Evolutionary conservation across 1,140 invertebrate species (phyloP).

Genomic region (Calliphora vicina): DNA sequence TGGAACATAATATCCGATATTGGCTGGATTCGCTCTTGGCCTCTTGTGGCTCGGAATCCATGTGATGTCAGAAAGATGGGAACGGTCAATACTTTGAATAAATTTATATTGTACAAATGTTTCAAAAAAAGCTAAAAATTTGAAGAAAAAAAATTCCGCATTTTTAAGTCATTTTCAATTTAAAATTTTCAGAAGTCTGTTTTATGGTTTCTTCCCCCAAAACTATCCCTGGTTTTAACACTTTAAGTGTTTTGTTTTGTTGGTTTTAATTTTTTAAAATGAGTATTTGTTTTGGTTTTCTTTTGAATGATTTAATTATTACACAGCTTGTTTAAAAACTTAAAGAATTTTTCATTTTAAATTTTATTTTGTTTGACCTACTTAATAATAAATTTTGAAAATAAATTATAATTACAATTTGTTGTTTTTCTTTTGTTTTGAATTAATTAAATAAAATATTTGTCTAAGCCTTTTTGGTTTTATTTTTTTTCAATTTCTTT

Average conservation of each 20-base stretch:
- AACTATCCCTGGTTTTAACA: background rate
- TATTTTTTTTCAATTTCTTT: background rate
- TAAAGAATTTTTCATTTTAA: background rate
- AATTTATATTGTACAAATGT: no score
- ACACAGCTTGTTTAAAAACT: constrained; percentile 14
- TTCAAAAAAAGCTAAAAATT: no score
- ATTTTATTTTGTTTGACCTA: background rate
- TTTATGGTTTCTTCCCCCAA: background rate
- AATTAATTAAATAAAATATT: background rate
- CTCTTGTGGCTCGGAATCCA: no score
- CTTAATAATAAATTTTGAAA: constrained; percentile 11
- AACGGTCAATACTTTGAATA: no score
- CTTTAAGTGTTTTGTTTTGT: background rate
- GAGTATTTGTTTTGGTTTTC: background rate
- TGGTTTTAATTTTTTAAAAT: background rate
- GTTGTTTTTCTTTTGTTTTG: background rate
- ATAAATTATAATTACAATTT: constrained; percentile 15
- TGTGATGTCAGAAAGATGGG: no score
- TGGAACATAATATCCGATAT: no score
- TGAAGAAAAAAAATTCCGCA: no score
- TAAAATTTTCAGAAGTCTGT: background rate
- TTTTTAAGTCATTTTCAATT: no score
- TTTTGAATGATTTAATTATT: constrained; percentile 5
- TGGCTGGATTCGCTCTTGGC: no score
- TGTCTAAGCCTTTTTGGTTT: background rate